phyloP scores from a whole-genome alignment of 2,797 vertebrate genomes.

The Peromyscus aztecus region DNA sequence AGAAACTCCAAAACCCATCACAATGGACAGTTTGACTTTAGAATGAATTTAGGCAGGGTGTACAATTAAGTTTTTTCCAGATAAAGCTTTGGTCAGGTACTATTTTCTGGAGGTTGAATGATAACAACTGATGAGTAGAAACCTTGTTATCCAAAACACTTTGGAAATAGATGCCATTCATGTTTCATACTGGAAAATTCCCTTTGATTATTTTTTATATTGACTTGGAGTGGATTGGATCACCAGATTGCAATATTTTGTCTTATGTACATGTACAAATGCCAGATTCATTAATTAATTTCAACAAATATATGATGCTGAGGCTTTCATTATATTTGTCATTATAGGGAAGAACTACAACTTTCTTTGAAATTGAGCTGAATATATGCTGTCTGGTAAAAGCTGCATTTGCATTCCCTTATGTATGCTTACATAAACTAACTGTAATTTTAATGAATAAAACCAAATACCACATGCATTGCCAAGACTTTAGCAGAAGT shows the following conservation, averaged over 20 bases:
- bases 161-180: not conserved
- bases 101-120: not conserved
- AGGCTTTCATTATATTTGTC: not conserved
- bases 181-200: conserved; percentile 10
- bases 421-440: not conserved
- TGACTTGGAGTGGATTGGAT: not conserved
- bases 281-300: not conserved
- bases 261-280: not conserved
- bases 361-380: not conserved
- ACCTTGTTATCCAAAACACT: not conserved
- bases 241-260: not conserved
- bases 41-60: not conserved
- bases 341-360: not conserved
- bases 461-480: not conserved
- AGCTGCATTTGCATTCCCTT: not conserved
- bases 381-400: not conserved
- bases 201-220: not conserved
- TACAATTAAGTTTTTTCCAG: not conserved
- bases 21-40: not conserved
- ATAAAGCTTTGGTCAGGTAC: not conserved
- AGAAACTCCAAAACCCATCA: not conserved
- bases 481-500: not conserved
- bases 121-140: not conserved
- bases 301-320: not conserved
- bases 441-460: not conserved